These are phyloP conservation scores for Alexandromys fortis DNA, from an alignment of 2,113 vertebrate genomes.

Conservation along the genomic window DNA sequence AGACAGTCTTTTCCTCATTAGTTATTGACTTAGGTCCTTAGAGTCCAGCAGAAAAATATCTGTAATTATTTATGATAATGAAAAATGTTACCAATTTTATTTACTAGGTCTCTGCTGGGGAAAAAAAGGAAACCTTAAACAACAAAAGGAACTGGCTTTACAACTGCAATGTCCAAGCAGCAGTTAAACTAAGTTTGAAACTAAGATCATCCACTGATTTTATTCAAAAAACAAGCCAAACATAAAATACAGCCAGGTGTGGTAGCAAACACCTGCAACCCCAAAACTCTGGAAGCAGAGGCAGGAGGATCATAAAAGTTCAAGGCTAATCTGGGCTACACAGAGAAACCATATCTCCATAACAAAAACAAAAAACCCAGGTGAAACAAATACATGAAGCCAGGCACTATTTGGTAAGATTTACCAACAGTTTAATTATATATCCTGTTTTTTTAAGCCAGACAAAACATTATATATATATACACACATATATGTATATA, in stretches of 20 bases:
- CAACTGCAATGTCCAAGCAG: conserved; percentile 13
- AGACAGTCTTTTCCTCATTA: conserved; percentile 3
- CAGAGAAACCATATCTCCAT: not conserved
- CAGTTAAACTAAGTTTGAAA: conserved; percentile 43
- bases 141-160: conserved; percentile 11
- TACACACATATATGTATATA: too few species aligned
- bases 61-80: not conserved
- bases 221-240: conserved; percentile 39
- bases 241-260: not conserved
- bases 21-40: not conserved
- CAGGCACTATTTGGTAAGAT: conserved; percentile 58
- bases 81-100: conserved; percentile 1
- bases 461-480: conserved; percentile 22
- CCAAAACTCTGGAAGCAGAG: not conserved
- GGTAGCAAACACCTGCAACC: not conserved
- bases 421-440: conserved; percentile 75
- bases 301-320: not conserved
- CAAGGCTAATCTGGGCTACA: not conserved
- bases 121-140: not conserved
- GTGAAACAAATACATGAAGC: conserved; percentile 42
- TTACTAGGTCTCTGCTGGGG: not conserved
- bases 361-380: not conserved
- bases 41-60: conserved; percentile 2
- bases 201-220: not conserved
- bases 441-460: not conserved